Base-by-base conservation (phyloP, 2,888 invertebrate species). In the Corythucha ciliata region DNA sequence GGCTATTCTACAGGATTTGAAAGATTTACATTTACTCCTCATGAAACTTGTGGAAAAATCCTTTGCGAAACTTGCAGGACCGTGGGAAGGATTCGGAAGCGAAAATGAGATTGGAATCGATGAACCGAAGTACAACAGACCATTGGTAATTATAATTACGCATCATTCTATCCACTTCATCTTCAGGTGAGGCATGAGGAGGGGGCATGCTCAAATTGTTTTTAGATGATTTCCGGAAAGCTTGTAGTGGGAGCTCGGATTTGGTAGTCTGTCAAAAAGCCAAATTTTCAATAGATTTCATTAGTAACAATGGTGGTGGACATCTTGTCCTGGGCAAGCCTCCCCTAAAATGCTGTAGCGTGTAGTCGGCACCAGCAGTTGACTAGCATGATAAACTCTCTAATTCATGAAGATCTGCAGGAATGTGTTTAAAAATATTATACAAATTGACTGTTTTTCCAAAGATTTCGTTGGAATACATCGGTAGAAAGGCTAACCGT, bases 391-490 rank as follows among this genome's bases (percentile, higher is more conserved):
- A n/a, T n/a, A n/a, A n/a, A n/a, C n/a, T n/a, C n/a, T n/a, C n/a
- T n/a, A n/a, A n/a, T n/a, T n/a, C n/a, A n/a, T n/a, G n/a, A n/a
- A n/a, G n/a, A n/a, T n/a, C n/a, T n/a, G n/a, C n/a, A n/a, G n/a
- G n/a, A n/a, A n/a, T n/a, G n/a, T n/a, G n/a, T n/a, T n/a, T n/a
- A n/a, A n/a, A n/a, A n/a, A n/a, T n/a, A n/a, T n/a, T n/a, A n/a
- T n/a, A n/a, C n/a, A n/a, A n/a, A n/a, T n/a, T n/a, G n/a, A n/a
- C n/a, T n/a, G n/a, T n/a, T n/a, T n/a, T n/a, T 7, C 51, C 52
- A 34, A 48, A 59, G 59, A 55, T 59, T 8, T 52, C 54, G 40
- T 44, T 48, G 29, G 59, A 59, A 25, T 59, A 56, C 52, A 41
- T 54, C 18, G 54, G 57, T 8, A 53, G 52, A 12, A 55, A 53